phyloP scores from a whole-genome alignment of 1,140 invertebrate species.

The Gyrodactylus bullatarudis region DNA sequence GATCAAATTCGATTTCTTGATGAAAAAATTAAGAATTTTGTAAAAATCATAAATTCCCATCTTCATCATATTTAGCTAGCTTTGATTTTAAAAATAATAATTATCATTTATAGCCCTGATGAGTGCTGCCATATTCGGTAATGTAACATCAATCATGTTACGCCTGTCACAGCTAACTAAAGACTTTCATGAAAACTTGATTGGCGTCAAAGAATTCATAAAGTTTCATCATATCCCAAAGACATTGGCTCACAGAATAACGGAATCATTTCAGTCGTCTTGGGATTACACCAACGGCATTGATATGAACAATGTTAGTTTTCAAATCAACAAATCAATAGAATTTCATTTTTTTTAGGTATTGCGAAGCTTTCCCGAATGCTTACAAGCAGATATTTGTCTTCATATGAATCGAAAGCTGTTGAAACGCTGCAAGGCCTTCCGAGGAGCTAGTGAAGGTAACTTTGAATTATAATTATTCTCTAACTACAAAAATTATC shows the following conservation, averaged over 20 bases:
- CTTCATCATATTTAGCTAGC: too few relatives aligned
- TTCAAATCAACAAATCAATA: too few relatives aligned
- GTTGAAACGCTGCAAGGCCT: neutral
- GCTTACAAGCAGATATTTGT: too few relatives aligned
- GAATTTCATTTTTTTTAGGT: too few relatives aligned
- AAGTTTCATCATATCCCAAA: conserved; percentile 37
- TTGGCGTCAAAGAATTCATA: conserved; percentile 60
- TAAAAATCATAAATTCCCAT: too few relatives aligned
- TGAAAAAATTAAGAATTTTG: too few relatives aligned
- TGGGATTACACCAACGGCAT: conserved; percentile 97
- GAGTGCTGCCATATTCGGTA: conserved; percentile 97
- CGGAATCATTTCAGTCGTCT: conserved; percentile 92
- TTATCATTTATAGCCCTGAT: conserved; percentile 45
- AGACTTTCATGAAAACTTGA: conserved; percentile 78
- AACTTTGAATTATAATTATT: neutral
- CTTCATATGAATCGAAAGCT: neutral
- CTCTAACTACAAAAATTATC: too few relatives aligned
- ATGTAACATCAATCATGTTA: conserved; percentile 92
- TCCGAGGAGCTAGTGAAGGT: neutral
- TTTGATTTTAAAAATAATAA: too few relatives aligned
- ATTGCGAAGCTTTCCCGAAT: too few relatives aligned
- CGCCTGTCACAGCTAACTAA: conserved; percentile 80
- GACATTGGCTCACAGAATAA: conserved; percentile 61
- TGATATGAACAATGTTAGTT: conserved; percentile 50
- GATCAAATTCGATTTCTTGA: too few relatives aligned